A percentile compares a stretch with the other conserved stretches of the same genome.
phyloP scores from a whole-genome alignment of 2,888 invertebrate species.

The Scotopteryx bipunctaria region DNA sequence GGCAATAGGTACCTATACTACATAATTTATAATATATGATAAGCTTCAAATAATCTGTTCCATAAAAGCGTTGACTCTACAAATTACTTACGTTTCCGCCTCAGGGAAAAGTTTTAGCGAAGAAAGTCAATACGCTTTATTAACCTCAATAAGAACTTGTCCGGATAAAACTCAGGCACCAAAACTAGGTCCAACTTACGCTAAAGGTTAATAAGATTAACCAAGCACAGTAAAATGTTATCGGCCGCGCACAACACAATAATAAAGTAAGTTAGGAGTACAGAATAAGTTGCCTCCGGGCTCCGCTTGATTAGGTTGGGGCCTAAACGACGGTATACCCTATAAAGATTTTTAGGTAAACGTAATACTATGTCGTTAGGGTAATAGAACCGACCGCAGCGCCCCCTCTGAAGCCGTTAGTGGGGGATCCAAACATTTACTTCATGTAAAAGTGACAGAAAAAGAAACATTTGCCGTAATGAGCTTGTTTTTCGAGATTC shows the following conservation, averaged over 20 bases:
- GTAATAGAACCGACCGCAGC: conserved; percentile 71
- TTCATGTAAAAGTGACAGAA: conserved; percentile 51
- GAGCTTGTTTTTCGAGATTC: conserved; percentile 33
- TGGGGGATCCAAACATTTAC: conserved; percentile 43
- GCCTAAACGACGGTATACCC: conserved; percentile 61
- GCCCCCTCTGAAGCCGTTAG: conserved; percentile 39
- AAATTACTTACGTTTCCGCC: too few species aligned
- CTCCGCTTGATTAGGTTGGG: conserved; percentile 73
- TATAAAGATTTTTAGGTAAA: conserved; percentile 79
- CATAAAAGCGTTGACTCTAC: too few species aligned
- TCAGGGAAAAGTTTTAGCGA: not conserved
- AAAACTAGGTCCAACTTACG: conserved; percentile 30
- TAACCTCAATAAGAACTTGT: conserved; percentile 10
- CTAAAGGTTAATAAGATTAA: conserved; percentile 34
- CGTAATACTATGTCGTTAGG: conserved; percentile 78
- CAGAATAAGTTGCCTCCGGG: conserved; percentile 54
- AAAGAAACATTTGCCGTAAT: conserved; percentile 43
- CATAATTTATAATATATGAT: too few species aligned
- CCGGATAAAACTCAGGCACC: conserved; percentile 13
- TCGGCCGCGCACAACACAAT: conserved; percentile 35
- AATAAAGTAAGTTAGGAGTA: conserved; percentile 38
- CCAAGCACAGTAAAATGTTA: conserved; percentile 34
- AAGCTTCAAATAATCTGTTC: too few species aligned
- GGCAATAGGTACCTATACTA: too few species aligned
- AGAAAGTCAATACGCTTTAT: conserved; percentile 10